Base-by-base conservation (phyloP, 2,888 invertebrate genomes). In the Drosophila pseudotalamancana region DNA sequence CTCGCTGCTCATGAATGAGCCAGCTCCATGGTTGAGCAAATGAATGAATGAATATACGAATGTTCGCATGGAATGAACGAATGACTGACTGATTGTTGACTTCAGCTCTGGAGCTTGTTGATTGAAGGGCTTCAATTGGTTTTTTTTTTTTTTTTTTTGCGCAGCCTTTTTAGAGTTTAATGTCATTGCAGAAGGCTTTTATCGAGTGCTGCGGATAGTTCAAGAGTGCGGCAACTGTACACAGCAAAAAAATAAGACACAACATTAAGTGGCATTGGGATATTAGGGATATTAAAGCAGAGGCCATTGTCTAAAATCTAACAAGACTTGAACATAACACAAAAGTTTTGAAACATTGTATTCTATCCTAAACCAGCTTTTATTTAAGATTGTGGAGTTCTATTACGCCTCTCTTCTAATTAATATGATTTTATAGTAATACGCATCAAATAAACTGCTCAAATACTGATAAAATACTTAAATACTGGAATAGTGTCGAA, bases 111-210 rank as follows among this genome's bases (percentile, higher is more conserved):
- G 23, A 45, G 56, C 59, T 54, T 43, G 66, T 53, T 60, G 72
- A 72, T 77, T 72, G 77, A 72, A 46, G 72, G 68, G 73, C 50
- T 73, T 73, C 74, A 73, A 77, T 77, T 77, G 78, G 61, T 40
- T 54, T 29, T 29, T 43, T 18, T 18, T 27, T n/a, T n/a, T 18
- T 27, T 5, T 18, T 27, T 29, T 54, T 49, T 53, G 19, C 40
- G 45, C 39, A 46, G 42, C 48, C 56, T 50, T 72, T 39, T 32
- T 62, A 23, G 25, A 51, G 16, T 43, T 72, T 60, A 72, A 67
- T 59, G 49, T 32, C 66, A 56, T 49, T 48, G 35, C 19, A 19
- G 39, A 65, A 48, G 37, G 34, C 35, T 66, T 40, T 49, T 39
- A 54, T 12, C 43, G 19, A 34, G 19, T 55, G 43, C 53, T 31